Evolutionary conservation across 2,797 vertebrate species (phyloP), one percentile per base, ranked within the genome.

Genomic region (Malacoctenus gilli): DNA sequence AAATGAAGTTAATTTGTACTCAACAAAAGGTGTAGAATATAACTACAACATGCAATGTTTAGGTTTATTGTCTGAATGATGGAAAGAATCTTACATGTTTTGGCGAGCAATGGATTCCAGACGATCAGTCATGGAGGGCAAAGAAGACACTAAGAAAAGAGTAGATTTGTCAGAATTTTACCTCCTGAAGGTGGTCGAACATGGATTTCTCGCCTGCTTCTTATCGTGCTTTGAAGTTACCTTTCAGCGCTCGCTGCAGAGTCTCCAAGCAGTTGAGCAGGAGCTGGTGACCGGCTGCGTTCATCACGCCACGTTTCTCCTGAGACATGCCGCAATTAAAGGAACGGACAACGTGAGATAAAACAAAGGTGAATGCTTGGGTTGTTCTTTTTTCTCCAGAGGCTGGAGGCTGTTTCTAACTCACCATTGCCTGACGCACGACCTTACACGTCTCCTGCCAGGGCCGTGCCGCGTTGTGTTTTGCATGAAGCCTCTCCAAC

Each of bases 381-480:
- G n/a, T n/a, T n/a, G n/a, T 28, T 28, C 9, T 9, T 28, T 28
- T 4, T 28, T 5, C 9, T 28, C 2, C 9, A 5, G 9, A 28
- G 8, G n/a, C n/a, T n/a, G n/a, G 39, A 41, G 30, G 6, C 22
- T 20, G n/a, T 34, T 1, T 43, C 10, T 2, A 28, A 32, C 94
- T 94, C 79, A 97, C 97, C 97, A 97, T 98, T 60, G 96, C 94
- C 83, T 98, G 96, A 20, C 97, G 93, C 40, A 99, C 95, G 72
- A 99, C 83, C 84, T 99, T 99, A 88, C 93, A 92, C 63, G 96
- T 98, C 80, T 99, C 97, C 84, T 94, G 94, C 97, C 97, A 99
- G 30, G 96, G 96, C 44, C 95, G 88, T 28, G 94, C 91, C 46
- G 95, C 94, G 59, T 91, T 96, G 91, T 98, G 95, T 86, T 98